Evolutionary conservation across 2,888 invertebrate species (phyloP).

Genomic region (Rhorus exstirpatorius): DNA sequence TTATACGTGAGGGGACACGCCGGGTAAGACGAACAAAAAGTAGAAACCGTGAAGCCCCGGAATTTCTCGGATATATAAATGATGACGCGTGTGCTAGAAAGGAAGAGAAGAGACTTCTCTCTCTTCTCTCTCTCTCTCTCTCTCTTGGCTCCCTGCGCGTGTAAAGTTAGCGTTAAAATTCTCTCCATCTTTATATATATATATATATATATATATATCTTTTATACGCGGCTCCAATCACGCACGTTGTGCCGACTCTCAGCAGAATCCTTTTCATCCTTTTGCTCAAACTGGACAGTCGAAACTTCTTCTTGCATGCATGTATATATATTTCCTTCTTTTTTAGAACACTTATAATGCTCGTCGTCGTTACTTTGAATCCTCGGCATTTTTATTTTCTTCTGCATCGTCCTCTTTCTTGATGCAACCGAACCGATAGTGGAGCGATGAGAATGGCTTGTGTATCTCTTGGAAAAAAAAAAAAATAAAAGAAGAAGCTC

Average conservation of each 20-base stretch:
- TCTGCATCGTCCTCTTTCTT: constrained; percentile 24
- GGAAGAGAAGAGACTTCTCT: neutral
- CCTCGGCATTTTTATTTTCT: constrained; percentile 36
- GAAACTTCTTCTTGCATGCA: constrained; percentile 58
- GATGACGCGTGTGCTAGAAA: constrained; percentile 30
- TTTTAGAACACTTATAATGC: constrained; percentile 7
- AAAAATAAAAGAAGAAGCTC: constrained; percentile 17
- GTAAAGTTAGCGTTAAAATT: constrained; percentile 34
- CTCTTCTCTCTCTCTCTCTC: constrained; percentile 2
- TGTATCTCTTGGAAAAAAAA: neutral
- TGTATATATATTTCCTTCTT: constrained; percentile 23
- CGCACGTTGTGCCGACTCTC: constrained; percentile 61
- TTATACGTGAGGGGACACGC: constrained; percentile 59
- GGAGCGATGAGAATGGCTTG: constrained; percentile 8
- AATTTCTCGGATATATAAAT: constrained; percentile 74
- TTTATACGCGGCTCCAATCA: constrained; percentile 65
- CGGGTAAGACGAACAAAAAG: constrained; percentile 77
- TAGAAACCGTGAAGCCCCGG: constrained; percentile 70
- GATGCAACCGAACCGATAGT: constrained; percentile 32
- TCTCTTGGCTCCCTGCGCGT: constrained; percentile 16
- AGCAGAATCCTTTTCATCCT: constrained; percentile 65
- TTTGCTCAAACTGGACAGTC: constrained; percentile 45
- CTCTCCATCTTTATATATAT: constrained; percentile 13
- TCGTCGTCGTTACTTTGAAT: constrained; percentile 29
- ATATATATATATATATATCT: too few species aligned